Base-by-base conservation (phyloP, 2,113 vertebrate species). In the Sceloporus undulatus region DNA sequence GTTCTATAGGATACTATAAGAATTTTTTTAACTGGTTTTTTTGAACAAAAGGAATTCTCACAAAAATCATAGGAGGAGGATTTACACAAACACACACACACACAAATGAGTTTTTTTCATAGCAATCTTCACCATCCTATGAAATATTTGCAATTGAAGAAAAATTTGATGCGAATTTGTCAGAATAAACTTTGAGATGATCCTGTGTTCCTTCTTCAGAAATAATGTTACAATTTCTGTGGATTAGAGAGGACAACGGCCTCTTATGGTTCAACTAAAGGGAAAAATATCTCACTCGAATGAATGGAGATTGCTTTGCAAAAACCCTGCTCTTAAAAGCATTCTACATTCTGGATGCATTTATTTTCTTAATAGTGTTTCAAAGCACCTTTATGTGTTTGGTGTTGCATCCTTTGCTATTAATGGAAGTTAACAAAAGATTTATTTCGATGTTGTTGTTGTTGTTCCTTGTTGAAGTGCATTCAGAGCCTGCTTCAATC, bases 351-450 rank as follows among this genome's bases (percentile, higher is more conserved):
- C 5, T 85, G 76, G 85, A 87, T 48, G 7, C 1, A 1, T 79
- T 76, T 91, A 65, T 23, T 4, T 56, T 56, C 66, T 84, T 88
- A 71, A 5, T 66, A 23, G 79, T 62, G 78, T 78, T 79, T 38
- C 40, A 34, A 0, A 13, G 9, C 25, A 84, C 52, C 34, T 52
- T 82, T 8, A 10, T 38, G 16, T 70, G 4, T 80, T 10, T 48
- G 88, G 84, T 84, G 87, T 79, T 78, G 90, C 79, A 88, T 91
- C 84, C 5, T 79, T 92, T 89, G 89, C 65, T 87, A 78, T 76
- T 71, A 85, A 89, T 40, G 91, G 88, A 92, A 93, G 90, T 94
- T 94, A 88, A 68, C 81, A 84, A 89, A n/a, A 93, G 52, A 91
- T 91, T 94, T 5, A 6, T 75, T 94, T 75, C 4, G 59, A 18